Evolutionary conservation across 2,888 invertebrate genomes (phyloP).

Genomic region (Cheilosia vernalis): DNA sequence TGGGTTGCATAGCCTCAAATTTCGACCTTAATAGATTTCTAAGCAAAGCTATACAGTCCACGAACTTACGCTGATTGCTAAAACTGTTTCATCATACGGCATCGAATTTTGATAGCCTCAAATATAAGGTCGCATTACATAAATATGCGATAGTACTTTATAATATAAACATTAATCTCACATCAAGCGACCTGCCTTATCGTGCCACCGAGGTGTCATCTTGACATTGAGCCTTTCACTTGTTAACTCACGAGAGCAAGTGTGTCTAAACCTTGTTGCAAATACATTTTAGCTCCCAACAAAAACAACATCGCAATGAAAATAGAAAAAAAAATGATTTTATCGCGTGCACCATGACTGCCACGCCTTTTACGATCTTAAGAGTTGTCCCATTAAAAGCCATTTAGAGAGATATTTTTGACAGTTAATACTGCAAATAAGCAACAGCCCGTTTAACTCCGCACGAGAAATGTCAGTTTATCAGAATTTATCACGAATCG

Average conservation of each 20-base stretch:
- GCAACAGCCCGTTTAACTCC: slow-evolving; percentile 30
- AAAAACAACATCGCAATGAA: slow-evolving; percentile 1
- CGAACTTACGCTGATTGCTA: no score
- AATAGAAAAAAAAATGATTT: slow-evolving; percentile 9
- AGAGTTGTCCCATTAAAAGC: slow-evolving; percentile 65
- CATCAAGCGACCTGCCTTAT: neutral
- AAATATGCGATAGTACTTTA: no score
- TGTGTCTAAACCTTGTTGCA: slow-evolving; percentile 6
- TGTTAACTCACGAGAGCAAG: slow-evolving; percentile 15
- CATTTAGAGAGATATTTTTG: slow-evolving; percentile 58
- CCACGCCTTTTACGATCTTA: slow-evolving; percentile 57
- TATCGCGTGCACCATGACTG: slow-evolving; percentile 29
- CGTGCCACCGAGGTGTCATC: slow-evolving; percentile 44
- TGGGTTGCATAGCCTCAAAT: no score
- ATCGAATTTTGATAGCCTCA: no score
- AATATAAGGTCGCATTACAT: no score
- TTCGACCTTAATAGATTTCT: no score
- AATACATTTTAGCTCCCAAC: slow-evolving; percentile 6
- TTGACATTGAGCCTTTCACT: slow-evolving; percentile 51
- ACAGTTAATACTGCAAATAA: slow-evolving; percentile 58
- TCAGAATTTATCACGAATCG: slow-evolving; percentile 55
- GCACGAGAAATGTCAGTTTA: slow-evolving; percentile 48
- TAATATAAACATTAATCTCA: no score
- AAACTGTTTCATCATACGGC: no score
- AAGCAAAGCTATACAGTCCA: no score